phyloP scores from a whole-genome alignment of 2,113 vertebrate species.

The Pantherophis guttatus region DNA sequence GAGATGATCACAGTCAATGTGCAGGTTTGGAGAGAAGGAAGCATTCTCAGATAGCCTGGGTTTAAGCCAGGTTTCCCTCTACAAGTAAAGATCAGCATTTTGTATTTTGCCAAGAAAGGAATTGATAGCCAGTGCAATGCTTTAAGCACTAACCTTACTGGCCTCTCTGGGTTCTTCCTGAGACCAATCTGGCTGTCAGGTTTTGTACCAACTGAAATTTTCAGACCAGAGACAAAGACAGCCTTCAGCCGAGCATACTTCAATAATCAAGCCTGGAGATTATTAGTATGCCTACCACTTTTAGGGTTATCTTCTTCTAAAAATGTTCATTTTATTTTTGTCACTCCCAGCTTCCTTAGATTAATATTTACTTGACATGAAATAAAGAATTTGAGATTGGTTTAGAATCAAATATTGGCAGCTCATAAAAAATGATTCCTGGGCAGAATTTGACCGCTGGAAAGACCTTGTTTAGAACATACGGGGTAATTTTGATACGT shows the following conservation, averaged over 20 bases:
- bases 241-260: background rate
- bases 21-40: background rate
- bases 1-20: background rate
- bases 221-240: background rate
- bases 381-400: background rate
- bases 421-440: background rate
- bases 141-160: background rate
- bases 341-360: conserved; percentile 24
- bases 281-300: background rate
- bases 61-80: background rate
- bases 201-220: background rate
- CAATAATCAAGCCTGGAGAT: background rate
- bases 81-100: background rate
- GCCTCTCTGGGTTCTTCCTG: background rate
- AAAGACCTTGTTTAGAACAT: background rate
- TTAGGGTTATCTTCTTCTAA: background rate
- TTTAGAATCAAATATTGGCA: background rate
- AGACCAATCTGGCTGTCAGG: background rate
- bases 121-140: background rate
- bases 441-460: background rate
- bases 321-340: background rate
- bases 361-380: background rate
- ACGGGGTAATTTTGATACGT: background rate
- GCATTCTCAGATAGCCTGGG: background rate
- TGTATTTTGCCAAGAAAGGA: background rate